Evolutionary conservation across 2,113 vertebrate genomes (phyloP).

Genomic region (Tympanuchus pallidicinctus): DNA sequence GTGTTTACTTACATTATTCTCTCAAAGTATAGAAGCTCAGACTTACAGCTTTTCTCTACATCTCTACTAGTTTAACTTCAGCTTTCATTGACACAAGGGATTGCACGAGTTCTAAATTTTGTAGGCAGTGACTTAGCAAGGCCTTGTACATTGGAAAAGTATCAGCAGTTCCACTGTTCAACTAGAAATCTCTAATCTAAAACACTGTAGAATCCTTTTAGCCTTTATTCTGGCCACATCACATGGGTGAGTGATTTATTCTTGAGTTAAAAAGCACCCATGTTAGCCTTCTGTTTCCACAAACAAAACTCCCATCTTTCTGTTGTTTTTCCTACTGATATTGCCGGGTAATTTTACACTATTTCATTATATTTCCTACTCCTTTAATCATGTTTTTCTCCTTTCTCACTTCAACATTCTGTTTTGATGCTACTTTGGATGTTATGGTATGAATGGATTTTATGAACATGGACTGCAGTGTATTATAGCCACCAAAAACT

Average conservation of each 20-base stretch:
- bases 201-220: background rate
- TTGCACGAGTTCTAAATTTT: background rate
- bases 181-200: background rate
- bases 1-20: background rate
- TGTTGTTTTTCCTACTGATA: background rate
- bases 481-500: background rate
- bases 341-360: background rate
- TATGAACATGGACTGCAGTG: background rate
- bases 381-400: background rate
- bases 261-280: background rate
- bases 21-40: background rate
- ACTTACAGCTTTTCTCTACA: background rate
- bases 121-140: background rate
- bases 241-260: background rate
- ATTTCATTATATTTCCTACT: background rate
- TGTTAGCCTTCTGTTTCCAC: background rate
- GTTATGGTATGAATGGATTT: background rate
- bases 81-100: background rate
- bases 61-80: background rate
- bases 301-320: background rate
- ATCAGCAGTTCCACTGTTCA: background rate
- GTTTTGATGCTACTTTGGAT: background rate
- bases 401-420: background rate
- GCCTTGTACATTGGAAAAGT: background rate
- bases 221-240: background rate